phyloP scores from a whole-genome alignment of 2,113 vertebrate genomes.

The Mastomys natalensis region DNA sequence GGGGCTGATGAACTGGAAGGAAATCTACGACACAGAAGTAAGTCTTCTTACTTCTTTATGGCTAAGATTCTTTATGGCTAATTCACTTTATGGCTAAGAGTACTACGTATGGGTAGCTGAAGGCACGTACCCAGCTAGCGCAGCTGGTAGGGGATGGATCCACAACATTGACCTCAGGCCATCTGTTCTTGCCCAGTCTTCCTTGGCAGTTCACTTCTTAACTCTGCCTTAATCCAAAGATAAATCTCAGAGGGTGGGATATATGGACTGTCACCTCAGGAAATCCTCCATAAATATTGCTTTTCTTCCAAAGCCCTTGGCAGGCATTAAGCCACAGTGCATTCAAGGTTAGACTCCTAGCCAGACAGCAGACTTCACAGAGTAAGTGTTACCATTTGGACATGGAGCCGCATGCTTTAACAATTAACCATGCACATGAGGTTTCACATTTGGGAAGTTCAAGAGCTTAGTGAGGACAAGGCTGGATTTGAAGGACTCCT shows the following conservation, averaged over 20 bases:
- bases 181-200: slow-evolving; percentile 33
- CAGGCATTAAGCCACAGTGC: slow-evolving; percentile 44
- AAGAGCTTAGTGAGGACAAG: not conserved
- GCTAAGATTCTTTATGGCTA: slow-evolving; percentile 6
- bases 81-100: not conserved
- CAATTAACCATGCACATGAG: not conserved
- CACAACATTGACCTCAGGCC: slow-evolving; percentile 30
- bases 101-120: not conserved
- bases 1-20: not conserved
- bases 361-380: slow-evolving; percentile 31
- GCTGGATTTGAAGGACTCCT: not conserved
- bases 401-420: slow-evolving; percentile 1
- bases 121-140: not conserved
- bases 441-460: slow-evolving; percentile 31
- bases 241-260: slow-evolving; percentile 59
- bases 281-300: slow-evolving; percentile 68
- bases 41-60: not conserved
- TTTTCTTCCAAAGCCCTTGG: slow-evolving; percentile 38
- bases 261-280: slow-evolving; percentile 60
- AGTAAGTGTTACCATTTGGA: slow-evolving; percentile 53
- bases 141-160: not conserved
- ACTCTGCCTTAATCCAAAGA: slow-evolving; percentile 64
- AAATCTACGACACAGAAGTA: not conserved
- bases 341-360: slow-evolving; percentile 50
- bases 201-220: slow-evolving; percentile 63